Percentiles rank a stretch among this genome's conserved stretches.
Conservation (phyloP, 2,888 invertebrate species). For the Erebia ligea region DNA sequence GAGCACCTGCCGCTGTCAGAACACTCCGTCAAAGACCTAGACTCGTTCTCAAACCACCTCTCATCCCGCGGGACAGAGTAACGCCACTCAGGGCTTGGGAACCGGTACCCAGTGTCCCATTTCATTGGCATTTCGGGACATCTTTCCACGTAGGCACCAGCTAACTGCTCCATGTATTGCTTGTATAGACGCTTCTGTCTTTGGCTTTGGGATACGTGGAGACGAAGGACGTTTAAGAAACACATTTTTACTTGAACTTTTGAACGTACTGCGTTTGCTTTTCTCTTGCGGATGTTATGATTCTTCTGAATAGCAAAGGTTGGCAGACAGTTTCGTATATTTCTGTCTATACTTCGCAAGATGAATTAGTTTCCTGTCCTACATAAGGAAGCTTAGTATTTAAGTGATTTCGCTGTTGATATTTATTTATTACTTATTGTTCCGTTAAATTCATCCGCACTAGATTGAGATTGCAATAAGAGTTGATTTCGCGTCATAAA, state of each 20-base stretch:
- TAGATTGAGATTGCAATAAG: neutral
- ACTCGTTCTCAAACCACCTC: conserved; percentile 62
- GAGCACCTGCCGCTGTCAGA: conserved; percentile 75
- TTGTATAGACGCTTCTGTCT: conserved; percentile 78
- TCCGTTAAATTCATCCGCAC: neutral
- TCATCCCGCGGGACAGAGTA: conserved; percentile 66
- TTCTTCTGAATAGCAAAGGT: neutral
- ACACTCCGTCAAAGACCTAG: conserved; percentile 66
- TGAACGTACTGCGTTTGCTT: neutral
- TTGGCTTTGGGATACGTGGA: conserved; percentile 80
- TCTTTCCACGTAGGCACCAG: conserved; percentile 75
- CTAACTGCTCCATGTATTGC: conserved; percentile 76
- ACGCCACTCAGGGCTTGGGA: conserved; percentile 66
- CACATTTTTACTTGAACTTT: conserved; percentile 72
- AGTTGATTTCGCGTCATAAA: conserved; percentile 18
- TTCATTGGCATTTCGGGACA: conserved; percentile 65
- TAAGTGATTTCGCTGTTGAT: neutral
- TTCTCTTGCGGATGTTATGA: neutral
- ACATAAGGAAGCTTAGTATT: neutral
- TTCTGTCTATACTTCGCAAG: too few species aligned
- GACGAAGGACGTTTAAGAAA: conserved; percentile 80
- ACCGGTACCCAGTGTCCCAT: conserved; percentile 61
- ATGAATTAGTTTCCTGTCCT: too few species aligned
- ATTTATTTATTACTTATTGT: neutral
- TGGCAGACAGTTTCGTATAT: too few species aligned